These are phyloP conservation scores for Tachypleus tridentatus DNA, from an alignment of 1,140 invertebrate genomes.

Conservation along the genomic window DNA sequence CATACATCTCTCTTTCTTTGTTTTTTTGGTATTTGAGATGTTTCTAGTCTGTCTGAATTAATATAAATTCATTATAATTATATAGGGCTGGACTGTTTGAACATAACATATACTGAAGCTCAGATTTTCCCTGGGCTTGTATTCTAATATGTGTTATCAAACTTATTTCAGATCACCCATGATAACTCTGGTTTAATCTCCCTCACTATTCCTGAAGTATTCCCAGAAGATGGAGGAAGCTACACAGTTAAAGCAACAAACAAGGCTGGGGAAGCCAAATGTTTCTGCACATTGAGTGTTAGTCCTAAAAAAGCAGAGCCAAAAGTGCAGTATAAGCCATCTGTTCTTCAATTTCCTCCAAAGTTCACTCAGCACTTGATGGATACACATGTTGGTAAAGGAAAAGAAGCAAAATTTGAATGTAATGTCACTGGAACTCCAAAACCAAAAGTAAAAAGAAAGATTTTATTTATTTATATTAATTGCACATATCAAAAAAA, in stretches of 20 bases:
- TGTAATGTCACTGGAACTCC: constrained; percentile 57
- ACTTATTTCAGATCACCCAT: constrained; percentile 12
- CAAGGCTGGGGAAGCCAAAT: constrained; percentile 72
- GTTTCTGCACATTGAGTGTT: constrained; percentile 61
- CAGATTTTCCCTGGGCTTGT: too few relatives aligned
- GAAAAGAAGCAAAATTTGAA: constrained; percentile 52
- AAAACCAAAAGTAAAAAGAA: constrained; percentile 48
- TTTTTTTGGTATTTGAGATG: too few relatives aligned
- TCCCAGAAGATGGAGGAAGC: constrained; percentile 88
- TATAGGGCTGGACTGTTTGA: too few relatives aligned
- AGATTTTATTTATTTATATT: not conserved
- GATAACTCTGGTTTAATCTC: constrained; percentile 40
- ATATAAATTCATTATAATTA: too few relatives aligned
- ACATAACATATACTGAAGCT: too few relatives aligned
- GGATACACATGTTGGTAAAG: constrained; percentile 40
- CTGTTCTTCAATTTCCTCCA: constrained; percentile 36
- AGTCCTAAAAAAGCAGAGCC: constrained; percentile 26
- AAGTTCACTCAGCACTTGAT: constrained; percentile 51
- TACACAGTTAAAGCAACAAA: constrained; percentile 96
- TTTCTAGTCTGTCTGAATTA: too few relatives aligned
- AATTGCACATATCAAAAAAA: too few relatives aligned
- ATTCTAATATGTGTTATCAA: too few relatives aligned
- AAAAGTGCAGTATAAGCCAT: constrained; percentile 5
- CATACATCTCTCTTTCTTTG: too few relatives aligned
- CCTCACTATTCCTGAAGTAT: constrained; percentile 63